phyloP scores from a whole-genome alignment of 2,113 vertebrate genomes.

The Spea bombifrons region DNA sequence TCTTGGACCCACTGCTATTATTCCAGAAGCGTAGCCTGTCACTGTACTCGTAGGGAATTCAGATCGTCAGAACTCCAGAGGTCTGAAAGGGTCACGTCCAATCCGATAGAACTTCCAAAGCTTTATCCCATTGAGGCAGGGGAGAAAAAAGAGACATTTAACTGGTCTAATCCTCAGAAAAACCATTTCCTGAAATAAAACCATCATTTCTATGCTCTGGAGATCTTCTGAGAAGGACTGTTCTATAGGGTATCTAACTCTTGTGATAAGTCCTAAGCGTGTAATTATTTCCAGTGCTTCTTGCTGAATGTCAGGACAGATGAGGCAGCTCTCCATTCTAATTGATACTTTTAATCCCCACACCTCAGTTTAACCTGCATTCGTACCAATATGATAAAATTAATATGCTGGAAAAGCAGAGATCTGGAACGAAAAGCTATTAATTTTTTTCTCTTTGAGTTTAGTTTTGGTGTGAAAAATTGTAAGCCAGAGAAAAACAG shows the following conservation, averaged over 20 bases:
- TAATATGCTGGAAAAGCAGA: neutral
- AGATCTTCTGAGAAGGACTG: slow-evolving; percentile 42
- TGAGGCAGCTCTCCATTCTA: slow-evolving; percentile 17
- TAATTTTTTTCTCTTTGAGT: too few species aligned
- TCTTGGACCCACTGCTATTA: neutral
- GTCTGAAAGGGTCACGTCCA: slow-evolving; percentile 24
- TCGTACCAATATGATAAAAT: neutral
- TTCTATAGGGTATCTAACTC: slow-evolving; percentile 40
- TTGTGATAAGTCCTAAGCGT: slow-evolving; percentile 30
- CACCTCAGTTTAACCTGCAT: neutral
- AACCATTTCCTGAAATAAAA: slow-evolving; percentile 42
- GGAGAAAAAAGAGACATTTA: neutral
- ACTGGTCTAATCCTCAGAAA: slow-evolving; percentile 42
- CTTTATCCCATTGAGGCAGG: slow-evolving; percentile 14
- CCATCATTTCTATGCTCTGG: slow-evolving; percentile 39
- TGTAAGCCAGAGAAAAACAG: too few species aligned
- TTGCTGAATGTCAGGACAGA: slow-evolving; percentile 24
- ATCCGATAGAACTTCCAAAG: slow-evolving; percentile 18
- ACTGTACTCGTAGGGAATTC: slow-evolving; percentile 17
- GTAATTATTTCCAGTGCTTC: slow-evolving; percentile 51
- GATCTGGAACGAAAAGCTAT: neutral
- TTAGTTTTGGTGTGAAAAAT: too few species aligned
- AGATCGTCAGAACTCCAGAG: slow-evolving; percentile 1
- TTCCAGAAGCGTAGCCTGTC: neutral
- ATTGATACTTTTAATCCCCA: slow-evolving; percentile 24